Conservation (phyloP, 2,113 vertebrate genomes). For the Nesoenas mayeri region DNA sequence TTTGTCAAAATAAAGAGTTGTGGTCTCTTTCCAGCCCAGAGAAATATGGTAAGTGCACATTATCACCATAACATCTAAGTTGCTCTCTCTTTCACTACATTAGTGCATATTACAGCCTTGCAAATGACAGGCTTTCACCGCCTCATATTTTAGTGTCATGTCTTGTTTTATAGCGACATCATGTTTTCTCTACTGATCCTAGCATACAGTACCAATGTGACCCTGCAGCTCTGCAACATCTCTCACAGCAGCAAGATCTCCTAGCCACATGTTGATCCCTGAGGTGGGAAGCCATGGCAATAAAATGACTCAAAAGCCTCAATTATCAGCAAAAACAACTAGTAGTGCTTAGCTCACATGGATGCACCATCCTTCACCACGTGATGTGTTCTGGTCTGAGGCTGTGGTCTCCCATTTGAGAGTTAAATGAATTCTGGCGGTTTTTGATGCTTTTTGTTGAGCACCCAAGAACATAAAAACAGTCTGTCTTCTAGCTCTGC, state of each 20-base stretch:
- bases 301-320: neutral
- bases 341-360: fast-evolving
- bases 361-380: neutral
- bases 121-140: slow-evolving; percentile 38
- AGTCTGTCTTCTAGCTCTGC: neutral
- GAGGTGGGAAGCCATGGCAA: neutral
- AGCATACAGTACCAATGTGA: neutral
- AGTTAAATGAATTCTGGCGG: neutral
- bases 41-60: neutral
- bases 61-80: neutral
- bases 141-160: neutral
- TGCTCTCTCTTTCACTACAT: neutral
- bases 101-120: neutral
- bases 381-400: neutral
- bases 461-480: neutral
- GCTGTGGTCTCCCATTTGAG: neutral
- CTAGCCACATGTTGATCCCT: neutral
- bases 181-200: neutral
- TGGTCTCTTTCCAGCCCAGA: neutral
- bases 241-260: neutral
- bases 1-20: slow-evolving; percentile 26
- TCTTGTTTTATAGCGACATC: neutral
- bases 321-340: neutral
- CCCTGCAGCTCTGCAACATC: neutral
- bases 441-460: neutral